phyloP scores from a whole-genome alignment of 2,797 vertebrate species.

The Glossophaga mutica region DNA sequence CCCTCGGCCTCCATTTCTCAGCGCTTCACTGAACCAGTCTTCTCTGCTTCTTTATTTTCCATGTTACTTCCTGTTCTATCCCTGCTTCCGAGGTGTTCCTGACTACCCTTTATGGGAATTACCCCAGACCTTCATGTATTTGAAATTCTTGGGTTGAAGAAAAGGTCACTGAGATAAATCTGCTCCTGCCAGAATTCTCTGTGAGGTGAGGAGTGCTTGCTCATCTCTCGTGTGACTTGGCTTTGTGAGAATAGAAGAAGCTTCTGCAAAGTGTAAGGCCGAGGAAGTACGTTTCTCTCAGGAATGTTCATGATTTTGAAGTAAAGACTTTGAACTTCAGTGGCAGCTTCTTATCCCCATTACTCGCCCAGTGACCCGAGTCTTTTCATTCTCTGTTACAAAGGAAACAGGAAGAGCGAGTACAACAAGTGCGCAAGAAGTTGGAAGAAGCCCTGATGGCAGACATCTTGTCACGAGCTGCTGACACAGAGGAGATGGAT shows the following conservation, averaged over 20 bases:
- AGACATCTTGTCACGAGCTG: slow-evolving; percentile 86
- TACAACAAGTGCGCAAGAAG: slow-evolving; percentile 87
- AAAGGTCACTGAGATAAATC: neutral
- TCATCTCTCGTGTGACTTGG: neutral
- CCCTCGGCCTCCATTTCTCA: neutral
- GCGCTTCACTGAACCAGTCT: neutral
- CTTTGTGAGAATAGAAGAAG: neutral
- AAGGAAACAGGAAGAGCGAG: slow-evolving; percentile 91
- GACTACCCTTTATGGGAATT: neutral
- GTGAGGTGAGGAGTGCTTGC: neutral
- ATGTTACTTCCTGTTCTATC: neutral
- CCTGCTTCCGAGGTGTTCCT: neutral
- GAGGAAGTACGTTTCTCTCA: neutral
- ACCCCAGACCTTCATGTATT: neutral
- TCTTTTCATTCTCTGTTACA: slow-evolving; percentile 10
- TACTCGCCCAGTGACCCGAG: neutral
- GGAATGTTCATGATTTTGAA: neutral
- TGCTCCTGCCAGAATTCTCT: neutral
- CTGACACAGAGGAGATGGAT: slow-evolving; percentile 80
- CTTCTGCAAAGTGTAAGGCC: neutral
- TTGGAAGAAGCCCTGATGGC: slow-evolving; percentile 90
- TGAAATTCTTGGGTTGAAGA: neutral
- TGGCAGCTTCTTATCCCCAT: neutral
- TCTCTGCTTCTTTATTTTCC: neutral
- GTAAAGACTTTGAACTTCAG: neutral